These are phyloP conservation scores for Harpagoxenus sublaevis DNA, from an alignment of 2,888 invertebrate genomes.

Conservation along the genomic window DNA sequence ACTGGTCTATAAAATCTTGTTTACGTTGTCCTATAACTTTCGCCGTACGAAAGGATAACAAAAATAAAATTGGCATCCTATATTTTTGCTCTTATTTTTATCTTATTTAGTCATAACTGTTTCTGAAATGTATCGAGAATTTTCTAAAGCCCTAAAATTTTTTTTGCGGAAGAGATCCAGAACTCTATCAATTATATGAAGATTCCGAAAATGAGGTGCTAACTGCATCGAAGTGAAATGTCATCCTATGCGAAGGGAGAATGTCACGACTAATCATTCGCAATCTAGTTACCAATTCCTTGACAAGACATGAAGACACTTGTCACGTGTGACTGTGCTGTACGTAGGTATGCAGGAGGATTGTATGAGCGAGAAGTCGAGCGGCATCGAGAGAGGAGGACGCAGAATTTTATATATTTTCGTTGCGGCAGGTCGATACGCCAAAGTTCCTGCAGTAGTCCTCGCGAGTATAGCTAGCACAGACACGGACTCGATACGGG, in stretches of 20 bases:
- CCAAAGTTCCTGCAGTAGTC: constrained; percentile 60
- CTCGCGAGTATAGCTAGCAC: constrained; percentile 44
- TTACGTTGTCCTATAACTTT: background rate
- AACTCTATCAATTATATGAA: background rate
- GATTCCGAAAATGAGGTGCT: background rate
- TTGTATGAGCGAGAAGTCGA: background rate
- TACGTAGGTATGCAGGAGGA: background rate
- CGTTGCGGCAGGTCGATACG: constrained; percentile 66
- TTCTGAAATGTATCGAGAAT: background rate
- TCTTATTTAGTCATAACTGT: background rate
- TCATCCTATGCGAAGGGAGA: background rate
- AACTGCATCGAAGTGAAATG: background rate
- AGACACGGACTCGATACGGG: constrained; percentile 10
- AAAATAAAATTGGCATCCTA: background rate
- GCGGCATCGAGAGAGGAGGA: background rate
- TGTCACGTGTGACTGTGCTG: background rate
- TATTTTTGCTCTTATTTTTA: background rate
- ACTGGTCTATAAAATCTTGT: constrained; percentile 6
- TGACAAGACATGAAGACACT: background rate
- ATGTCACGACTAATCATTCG: constrained; percentile 3
- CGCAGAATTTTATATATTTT: constrained; percentile 64
- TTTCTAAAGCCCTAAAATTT: background rate
- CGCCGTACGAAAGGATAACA: background rate
- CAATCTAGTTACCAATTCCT: constrained; percentile 19
- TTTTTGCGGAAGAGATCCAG: background rate